These are phyloP conservation scores for Pseudochirops corinnae DNA, from an alignment of 2,797 vertebrate genomes.

Conservation along the genomic window DNA sequence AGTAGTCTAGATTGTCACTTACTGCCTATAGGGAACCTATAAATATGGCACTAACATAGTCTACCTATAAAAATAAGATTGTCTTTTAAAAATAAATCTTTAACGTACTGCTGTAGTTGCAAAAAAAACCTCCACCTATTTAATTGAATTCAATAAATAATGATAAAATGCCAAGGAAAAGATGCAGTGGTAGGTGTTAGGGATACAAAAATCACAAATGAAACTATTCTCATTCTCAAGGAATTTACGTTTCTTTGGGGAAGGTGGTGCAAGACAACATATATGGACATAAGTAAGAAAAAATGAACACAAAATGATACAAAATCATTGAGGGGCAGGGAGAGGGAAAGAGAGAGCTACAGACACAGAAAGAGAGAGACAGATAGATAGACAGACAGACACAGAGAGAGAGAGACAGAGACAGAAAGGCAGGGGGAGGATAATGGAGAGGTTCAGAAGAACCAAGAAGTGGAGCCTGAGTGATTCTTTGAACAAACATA, in stretches of 20 bases:
- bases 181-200: not conserved
- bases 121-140: not conserved
- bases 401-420: too few relatives aligned
- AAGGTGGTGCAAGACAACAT: not conserved
- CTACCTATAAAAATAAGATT: conserved; percentile 3
- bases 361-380: too few relatives aligned
- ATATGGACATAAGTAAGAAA: not conserved
- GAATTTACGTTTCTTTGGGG: not conserved
- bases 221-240: not conserved
- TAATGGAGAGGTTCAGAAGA: not conserved
- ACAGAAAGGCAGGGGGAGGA: too few relatives aligned
- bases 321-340: too few relatives aligned
- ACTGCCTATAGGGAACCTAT: conserved; percentile 26
- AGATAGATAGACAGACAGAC: too few relatives aligned
- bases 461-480: not conserved
- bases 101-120: not conserved
- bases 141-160: conserved; percentile 6
- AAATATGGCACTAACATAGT: conserved; percentile 33
- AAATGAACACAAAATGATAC: not conserved
- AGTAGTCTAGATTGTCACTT: not conserved
- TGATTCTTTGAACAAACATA: not conserved
- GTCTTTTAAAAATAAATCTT: too few relatives aligned
- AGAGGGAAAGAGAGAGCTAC: too few relatives aligned
- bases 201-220: not conserved
- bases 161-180: not conserved